Evolutionary conservation across 2,888 invertebrate species (phyloP).

Genomic region (Xanthia togata): DNA sequence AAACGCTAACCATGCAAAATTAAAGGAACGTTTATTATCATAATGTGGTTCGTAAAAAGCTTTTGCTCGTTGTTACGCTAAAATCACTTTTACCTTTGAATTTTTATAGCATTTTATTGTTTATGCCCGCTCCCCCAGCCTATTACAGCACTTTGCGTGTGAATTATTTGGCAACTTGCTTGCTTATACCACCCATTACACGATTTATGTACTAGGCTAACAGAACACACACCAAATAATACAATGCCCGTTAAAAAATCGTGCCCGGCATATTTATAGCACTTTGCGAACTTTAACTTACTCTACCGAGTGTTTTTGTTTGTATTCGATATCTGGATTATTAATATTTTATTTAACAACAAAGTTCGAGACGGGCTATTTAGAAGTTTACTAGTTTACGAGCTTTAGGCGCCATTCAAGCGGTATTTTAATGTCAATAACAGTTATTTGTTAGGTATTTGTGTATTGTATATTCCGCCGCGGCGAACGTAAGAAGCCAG

Average conservation of each 20-base stretch:
- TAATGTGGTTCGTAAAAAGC: slow-evolving; percentile 61
- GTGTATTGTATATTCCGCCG: not conserved
- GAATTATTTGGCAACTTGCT: slow-evolving; percentile 86
- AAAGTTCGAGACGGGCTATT: slow-evolving; percentile 18
- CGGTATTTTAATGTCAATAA: slow-evolving; percentile 24
- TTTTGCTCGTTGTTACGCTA: slow-evolving; percentile 59
- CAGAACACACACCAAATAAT: slow-evolving; percentile 67
- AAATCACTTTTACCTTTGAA: slow-evolving; percentile 80
- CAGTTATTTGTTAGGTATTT: slow-evolving; percentile 27
- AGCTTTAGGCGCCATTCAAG: slow-evolving; percentile 12
- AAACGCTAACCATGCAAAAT: slow-evolving; percentile 59
- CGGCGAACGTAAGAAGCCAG: not conserved
- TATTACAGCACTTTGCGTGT: slow-evolving; percentile 84
- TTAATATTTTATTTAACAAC: slow-evolving; percentile 50
- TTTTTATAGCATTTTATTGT: slow-evolving; percentile 86
- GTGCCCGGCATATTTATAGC: slow-evolving; percentile 59
- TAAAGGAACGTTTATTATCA: slow-evolving; percentile 62
- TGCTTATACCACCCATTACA: slow-evolving; percentile 79
- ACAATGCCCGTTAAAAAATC: slow-evolving; percentile 65
- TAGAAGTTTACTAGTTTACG: slow-evolving; percentile 11
- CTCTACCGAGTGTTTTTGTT: slow-evolving; percentile 42
- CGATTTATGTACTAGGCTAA: slow-evolving; percentile 80
- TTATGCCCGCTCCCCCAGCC: slow-evolving; percentile 79
- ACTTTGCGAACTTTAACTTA: slow-evolving; percentile 44
- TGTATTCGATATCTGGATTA: slow-evolving; percentile 32